A percentile compares a stretch with the other conserved stretches of the same genome.
phyloP scores from a whole-genome alignment of 2,113 vertebrate species.

The Sylvilagus bachmani region DNA sequence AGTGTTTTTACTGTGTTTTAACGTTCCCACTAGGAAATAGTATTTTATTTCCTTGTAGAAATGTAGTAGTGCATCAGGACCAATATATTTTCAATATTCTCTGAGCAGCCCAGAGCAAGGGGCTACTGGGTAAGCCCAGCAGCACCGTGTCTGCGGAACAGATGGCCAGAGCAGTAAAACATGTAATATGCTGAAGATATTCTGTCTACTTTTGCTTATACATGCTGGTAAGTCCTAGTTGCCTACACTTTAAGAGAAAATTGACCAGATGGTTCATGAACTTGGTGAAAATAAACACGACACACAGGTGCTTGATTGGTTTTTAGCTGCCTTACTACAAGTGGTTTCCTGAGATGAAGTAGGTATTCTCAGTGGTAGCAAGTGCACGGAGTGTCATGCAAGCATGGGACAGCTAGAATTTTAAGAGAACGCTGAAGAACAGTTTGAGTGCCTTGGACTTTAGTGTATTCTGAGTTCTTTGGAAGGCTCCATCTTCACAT shows the following conservation, averaged over 20 bases:
- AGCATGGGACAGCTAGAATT: not conserved
- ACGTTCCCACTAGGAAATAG: not conserved
- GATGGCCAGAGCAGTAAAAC: not conserved
- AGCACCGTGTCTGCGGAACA: not conserved
- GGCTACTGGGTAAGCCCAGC: not conserved
- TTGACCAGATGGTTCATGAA: not conserved
- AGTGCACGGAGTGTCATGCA: fast-evolving
- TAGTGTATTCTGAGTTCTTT: not conserved
- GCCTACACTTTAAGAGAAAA: not conserved
- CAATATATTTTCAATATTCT: not conserved
- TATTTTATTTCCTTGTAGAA: slow-evolving; percentile 24
- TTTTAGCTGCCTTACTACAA: not conserved
- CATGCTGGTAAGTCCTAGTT: not conserved
- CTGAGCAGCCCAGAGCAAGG: not conserved
- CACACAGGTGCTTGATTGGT: not conserved
- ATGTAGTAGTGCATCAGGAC: not conserved
- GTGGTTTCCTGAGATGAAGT: slow-evolving; percentile 4
- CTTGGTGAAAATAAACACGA: not conserved
- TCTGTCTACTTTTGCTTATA: not conserved
- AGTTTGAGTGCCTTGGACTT: not conserved
- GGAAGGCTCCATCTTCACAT: not conserved
- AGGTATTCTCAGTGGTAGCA: not conserved
- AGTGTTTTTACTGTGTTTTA: not conserved
- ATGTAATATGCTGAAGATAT: fast-evolving
- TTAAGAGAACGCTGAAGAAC: not conserved